phyloP scores from a whole-genome alignment of 2,888 invertebrate species.

The Cyclophora albipunctata region DNA sequence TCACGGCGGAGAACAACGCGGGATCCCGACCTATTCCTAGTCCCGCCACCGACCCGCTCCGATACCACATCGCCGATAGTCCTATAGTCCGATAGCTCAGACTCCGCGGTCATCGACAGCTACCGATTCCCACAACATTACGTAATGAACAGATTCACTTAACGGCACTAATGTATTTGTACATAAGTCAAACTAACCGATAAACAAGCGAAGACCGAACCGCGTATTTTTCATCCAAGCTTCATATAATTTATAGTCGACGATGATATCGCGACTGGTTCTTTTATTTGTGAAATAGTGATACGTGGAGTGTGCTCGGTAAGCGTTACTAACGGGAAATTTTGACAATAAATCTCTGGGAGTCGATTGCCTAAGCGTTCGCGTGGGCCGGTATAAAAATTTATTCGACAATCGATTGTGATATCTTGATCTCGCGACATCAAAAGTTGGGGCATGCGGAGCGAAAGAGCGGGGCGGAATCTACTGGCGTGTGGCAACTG shows the following conservation, averaged over 20 bases:
- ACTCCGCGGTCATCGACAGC: constrained; percentile 12
- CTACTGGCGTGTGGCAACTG: constrained; percentile 20
- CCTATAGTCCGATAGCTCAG: no score
- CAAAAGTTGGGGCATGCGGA: constrained; percentile 36
- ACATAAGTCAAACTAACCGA: constrained; percentile 57
- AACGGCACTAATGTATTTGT: constrained; percentile 52
- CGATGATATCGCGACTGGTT: constrained; percentile 74
- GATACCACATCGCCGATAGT: constrained; percentile 54
- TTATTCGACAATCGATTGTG: constrained; percentile 63
- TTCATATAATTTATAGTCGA: constrained; percentile 71
- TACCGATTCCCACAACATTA: constrained; percentile 19
- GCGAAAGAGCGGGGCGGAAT: constrained; percentile 7
- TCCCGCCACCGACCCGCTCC: constrained; percentile 57
- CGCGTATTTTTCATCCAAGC: constrained; percentile 70
- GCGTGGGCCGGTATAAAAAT: constrained; percentile 68
- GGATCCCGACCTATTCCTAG: constrained; percentile 73
- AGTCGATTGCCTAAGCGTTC: constrained; percentile 74
- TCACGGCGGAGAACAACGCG: constrained; percentile 68
- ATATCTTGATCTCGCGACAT: constrained; percentile 66
- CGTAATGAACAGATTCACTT: constrained; percentile 43
- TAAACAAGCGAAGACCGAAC: constrained; percentile 68
- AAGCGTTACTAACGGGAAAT: constrained; percentile 75
- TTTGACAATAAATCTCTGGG: constrained; percentile 71
- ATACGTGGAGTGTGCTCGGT: constrained; percentile 72
- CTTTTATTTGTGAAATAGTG: constrained; percentile 75